Evolutionary conservation across 2,888 invertebrate species (phyloP), one percentile per base, ranked within the genome.

Genomic region (Dasypogon diadema): DNA sequence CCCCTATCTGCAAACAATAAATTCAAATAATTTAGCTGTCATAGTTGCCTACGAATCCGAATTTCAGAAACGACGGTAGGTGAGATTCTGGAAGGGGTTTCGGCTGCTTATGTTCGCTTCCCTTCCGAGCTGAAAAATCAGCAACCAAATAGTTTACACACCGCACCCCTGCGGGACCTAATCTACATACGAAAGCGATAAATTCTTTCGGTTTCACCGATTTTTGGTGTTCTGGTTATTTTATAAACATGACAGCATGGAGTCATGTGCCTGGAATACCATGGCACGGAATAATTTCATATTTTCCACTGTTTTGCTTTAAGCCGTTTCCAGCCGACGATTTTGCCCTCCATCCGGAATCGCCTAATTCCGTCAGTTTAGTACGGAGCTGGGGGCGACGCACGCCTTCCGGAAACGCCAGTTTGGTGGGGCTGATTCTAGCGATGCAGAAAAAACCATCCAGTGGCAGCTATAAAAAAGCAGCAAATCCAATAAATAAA

Each of bases 111-210:
- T 21, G 48, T 24, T 65, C 24, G 42, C 22, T 26, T 14, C 24
- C 37, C 65, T 12, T 21, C 22, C 8, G 24, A 21, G 65, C 14
- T 46, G 21, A 51, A 48, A 54, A 68, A 70, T 30, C 51, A 70
- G 54, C 48, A 65, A 65, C 46, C 46, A 46, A 48, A 65, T 46
- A 65, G 65, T 65, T 56, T 37, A 22, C 30, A 26, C 16, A 22
- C 76, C 76, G 30, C 46, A 12, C 70, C 30, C 74, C 68, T 46
- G 46, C 22, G 56, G 68, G 55, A 42, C 46, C 75, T 70, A 75
- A 75, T 77, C 77, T 77, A 75, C 77, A 77, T 77, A 75, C 75
- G 73, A 77, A 77, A 77, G 56, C 77, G 73, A 77, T 77, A 75
- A 77, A 77, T 75, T 75, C 75, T 75, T 75, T 63, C 75, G 46